Evolutionary conservation across 2,888 invertebrate genomes (phyloP).

Genomic region (Agrochola circellaris): DNA sequence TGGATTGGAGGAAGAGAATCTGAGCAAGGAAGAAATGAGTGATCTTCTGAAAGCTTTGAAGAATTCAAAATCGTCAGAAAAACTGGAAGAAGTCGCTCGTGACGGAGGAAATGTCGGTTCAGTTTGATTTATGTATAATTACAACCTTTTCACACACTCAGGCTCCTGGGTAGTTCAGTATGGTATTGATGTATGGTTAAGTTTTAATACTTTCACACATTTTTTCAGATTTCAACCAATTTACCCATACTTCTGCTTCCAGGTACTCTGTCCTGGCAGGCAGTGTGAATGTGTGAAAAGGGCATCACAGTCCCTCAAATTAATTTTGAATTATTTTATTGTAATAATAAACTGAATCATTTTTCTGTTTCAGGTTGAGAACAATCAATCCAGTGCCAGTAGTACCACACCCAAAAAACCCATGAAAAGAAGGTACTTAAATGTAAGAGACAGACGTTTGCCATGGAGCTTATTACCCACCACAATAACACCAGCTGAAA

Average conservation of each 20-base stretch:
- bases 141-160: conserved; percentile 1
- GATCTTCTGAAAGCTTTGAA: conserved; percentile 86
- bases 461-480: conserved; percentile 87
- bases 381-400: conserved; percentile 49
- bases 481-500: conserved; percentile 81
- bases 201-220: not conserved
- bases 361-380: conserved; percentile 70
- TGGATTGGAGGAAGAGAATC: conserved; percentile 86
- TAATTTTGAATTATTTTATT: not conserved
- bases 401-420: conserved; percentile 70
- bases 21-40: conserved; percentile 87
- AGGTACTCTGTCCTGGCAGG: not conserved
- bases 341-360: not conserved
- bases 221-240: not conserved
- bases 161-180: not conserved
- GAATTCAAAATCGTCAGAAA: conserved; percentile 83
- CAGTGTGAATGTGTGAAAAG: conserved; percentile 3
- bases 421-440: conserved; percentile 83
- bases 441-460: conserved; percentile 85
- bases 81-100: conserved; percentile 78
- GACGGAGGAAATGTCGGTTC: conserved; percentile 41
- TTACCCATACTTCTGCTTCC: not conserved
- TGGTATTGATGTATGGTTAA: not conserved
- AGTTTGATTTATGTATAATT: conserved; percentile 18
- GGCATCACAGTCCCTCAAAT: not conserved